Percentiles rank a stretch among this genome's conserved stretches.
Evolutionary conservation across 2,113 vertebrate species (phyloP).

Genomic region (Nycticryphes semicollaris): DNA sequence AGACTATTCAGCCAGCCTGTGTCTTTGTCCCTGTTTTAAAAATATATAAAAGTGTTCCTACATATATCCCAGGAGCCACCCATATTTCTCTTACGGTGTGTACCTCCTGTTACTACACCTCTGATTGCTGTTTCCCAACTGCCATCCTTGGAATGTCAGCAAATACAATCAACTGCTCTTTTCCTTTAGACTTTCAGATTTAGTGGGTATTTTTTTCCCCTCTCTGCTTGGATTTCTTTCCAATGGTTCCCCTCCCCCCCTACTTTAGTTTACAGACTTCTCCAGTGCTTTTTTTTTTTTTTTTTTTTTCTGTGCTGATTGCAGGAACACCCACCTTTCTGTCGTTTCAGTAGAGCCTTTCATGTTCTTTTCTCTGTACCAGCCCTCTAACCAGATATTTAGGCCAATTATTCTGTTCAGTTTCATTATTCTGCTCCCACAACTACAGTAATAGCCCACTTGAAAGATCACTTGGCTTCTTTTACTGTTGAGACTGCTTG

Average conservation of each 20-base stretch:
- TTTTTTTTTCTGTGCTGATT: conserved; percentile 42
- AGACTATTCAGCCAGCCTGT: background rate
- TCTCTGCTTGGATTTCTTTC: conserved; percentile 38
- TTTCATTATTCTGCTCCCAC: conserved; percentile 67
- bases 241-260: background rate
- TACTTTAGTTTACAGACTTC: conserved; percentile 43
- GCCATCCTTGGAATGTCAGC: conserved; percentile 24
- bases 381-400: conserved; percentile 56
- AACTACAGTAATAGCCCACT: conserved; percentile 49
- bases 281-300: conserved; percentile 19
- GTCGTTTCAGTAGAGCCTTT: conserved; percentile 33
- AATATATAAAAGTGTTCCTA: background rate
- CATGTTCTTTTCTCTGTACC: conserved; percentile 45
- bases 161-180: conserved; percentile 29
- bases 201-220: background rate
- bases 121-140: background rate
- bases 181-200: conserved; percentile 7
- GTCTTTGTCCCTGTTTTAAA: background rate
- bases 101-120: background rate
- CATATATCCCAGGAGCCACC: background rate
- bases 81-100: background rate
- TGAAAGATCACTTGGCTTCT: conserved; percentile 61
- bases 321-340: conserved; percentile 66
- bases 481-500: conserved; percentile 55
- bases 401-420: conserved; percentile 62